Conservation (phyloP, 2,797 vertebrate genomes). For the Dromococcyx pavoninus region DNA sequence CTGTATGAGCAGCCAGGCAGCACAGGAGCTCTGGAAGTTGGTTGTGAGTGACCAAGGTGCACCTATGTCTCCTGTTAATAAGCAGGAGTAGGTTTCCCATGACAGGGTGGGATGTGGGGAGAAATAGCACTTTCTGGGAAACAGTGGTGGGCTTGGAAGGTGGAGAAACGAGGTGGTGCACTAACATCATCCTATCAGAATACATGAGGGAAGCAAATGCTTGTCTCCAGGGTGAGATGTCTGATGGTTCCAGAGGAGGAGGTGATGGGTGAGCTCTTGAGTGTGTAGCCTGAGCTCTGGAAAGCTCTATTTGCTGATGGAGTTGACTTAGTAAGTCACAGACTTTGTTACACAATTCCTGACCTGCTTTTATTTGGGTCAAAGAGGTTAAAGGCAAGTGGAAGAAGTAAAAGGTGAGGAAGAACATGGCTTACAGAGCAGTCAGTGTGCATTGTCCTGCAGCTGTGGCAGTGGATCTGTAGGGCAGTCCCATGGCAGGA, state of each 20-base stretch:
- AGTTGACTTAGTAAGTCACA: neutral
- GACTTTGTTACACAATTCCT: neutral
- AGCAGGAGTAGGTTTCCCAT: neutral
- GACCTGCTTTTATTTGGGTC: neutral
- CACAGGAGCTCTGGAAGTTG: neutral
- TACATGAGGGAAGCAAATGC: rapidly evolving
- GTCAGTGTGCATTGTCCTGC: rapidly evolving
- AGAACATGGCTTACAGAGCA: rapidly evolving
- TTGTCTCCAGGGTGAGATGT: neutral
- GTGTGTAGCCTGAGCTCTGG: neutral
- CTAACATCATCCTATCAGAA: neutral
- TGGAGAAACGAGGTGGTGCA: neutral
- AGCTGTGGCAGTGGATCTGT: rapidly evolving
- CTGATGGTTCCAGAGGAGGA: neutral
- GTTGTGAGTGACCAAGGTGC: neutral
- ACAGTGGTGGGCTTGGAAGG: neutral
- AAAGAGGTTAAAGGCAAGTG: neutral
- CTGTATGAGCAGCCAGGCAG: neutral
- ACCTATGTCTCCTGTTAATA: neutral
- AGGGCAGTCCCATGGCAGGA: rapidly evolving
- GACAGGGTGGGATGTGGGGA: neutral
- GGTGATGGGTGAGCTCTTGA: neutral
- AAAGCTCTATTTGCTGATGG: neutral
- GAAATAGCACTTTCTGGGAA: neutral
- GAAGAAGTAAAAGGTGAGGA: neutral